Evolutionary conservation across 64 coral and sea anemone genomes (phyloP).

Genomic region (Montipora sp.): DNA sequence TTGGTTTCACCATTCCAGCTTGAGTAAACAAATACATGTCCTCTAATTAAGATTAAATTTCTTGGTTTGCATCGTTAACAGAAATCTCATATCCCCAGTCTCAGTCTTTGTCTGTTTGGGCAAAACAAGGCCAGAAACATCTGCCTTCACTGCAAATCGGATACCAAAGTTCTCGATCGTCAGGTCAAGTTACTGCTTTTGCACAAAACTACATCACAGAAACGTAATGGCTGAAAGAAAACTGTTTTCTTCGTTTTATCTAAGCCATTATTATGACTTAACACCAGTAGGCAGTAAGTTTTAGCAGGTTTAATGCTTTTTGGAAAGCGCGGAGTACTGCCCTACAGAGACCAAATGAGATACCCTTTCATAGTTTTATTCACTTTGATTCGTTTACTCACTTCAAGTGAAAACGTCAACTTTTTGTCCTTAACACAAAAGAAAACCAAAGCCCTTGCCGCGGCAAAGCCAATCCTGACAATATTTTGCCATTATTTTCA

Average conservation of each 20-base stretch:
- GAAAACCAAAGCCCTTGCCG: too few species aligned
- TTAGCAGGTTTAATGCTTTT: too few species aligned
- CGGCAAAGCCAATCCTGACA: too few species aligned
- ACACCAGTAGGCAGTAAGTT: too few species aligned
- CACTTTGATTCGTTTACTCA: too few species aligned
- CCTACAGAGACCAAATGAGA: too few species aligned
- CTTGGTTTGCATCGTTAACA: neutral
- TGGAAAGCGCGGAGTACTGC: neutral
- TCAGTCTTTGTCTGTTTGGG: neutral
- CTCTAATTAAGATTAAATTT: neutral
- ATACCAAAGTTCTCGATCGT: neutral
- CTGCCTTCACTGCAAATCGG: neutral
- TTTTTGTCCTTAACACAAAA: neutral
- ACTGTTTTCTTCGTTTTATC: too few species aligned
- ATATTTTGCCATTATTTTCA: too few species aligned
- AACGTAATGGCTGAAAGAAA: too few species aligned
- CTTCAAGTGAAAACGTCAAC: neutral
- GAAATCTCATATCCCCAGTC: constrained; percentile 1
- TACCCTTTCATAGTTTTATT: too few species aligned
- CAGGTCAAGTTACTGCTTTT: neutral
- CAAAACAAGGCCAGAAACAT: constrained; percentile 1
- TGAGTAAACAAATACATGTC: neutral
- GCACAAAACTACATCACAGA: neutral
- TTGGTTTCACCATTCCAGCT: neutral
- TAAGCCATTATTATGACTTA: too few species aligned